Conservation (phyloP, 2,113 vertebrate species). For the Trogon surrucura region DNA sequence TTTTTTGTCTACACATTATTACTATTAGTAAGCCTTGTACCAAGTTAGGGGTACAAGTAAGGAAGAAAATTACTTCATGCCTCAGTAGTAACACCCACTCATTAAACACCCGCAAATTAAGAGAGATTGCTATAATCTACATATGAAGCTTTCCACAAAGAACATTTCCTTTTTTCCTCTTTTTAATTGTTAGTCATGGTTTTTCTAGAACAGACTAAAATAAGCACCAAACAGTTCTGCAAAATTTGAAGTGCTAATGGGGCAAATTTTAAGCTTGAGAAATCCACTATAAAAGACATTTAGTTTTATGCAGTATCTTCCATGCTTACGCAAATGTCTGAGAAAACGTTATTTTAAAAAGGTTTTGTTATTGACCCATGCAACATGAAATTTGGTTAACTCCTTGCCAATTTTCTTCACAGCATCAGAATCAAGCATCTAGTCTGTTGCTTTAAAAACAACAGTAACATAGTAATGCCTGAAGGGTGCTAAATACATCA, state of each 20-base stretch:
- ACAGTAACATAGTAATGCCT: not conserved
- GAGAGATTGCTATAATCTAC: not conserved
- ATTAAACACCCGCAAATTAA: not conserved
- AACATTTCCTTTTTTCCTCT: not conserved
- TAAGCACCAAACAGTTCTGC: not conserved
- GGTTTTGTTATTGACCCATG: not conserved
- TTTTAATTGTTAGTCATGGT: not conserved
- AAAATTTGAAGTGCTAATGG: not conserved
- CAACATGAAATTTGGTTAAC: not conserved
- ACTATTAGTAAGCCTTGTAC: not conserved
- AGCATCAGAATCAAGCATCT: not conserved
- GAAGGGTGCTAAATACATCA: not conserved
- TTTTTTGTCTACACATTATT: not conserved
- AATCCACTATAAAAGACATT: not conserved
- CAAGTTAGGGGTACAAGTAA: accelerated
- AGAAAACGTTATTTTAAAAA: not conserved
- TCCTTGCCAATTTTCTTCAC: not conserved
- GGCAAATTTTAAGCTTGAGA: not conserved
- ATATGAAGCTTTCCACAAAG: accelerated
- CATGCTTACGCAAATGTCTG: not conserved
- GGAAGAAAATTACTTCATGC: not conserved
- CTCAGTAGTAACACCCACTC: not conserved
- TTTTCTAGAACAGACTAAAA: not conserved
- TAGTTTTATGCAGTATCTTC: not conserved
- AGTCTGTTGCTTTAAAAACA: not conserved